These are phyloP conservation scores for Coelopa frigida DNA, from an alignment of 1,140 invertebrate genomes.

Conservation along the genomic window DNA sequence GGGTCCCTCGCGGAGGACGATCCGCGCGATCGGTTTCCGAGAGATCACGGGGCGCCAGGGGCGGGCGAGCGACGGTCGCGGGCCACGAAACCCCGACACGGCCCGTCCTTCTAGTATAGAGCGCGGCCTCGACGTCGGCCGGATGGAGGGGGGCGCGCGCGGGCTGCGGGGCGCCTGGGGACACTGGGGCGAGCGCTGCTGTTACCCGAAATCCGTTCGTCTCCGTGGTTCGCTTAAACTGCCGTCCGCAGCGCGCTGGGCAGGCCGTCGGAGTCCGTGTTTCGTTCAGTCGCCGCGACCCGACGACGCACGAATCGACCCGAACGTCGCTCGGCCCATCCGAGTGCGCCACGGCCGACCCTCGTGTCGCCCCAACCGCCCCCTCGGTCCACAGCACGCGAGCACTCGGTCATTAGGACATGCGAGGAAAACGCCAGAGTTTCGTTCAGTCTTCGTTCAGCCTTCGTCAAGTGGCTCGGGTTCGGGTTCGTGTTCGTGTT, in stretches of 20 bases:
- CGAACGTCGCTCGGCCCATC: constrained; percentile 1
- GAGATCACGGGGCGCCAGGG: constrained; percentile 9
- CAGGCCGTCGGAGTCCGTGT: constrained; percentile 34
- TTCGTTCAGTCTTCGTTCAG: constrained; percentile 4
- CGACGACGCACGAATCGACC: constrained; percentile 11
- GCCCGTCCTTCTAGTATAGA: constrained; percentile 19
- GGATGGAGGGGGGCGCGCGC: constrained; percentile 1
- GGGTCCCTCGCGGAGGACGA: too few relatives aligned
- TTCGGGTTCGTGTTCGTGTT: too few relatives aligned
- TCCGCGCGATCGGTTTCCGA: constrained; percentile 10
- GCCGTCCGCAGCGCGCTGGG: constrained; percentile 36
- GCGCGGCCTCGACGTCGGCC: constrained; percentile 4
- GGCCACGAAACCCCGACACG: constrained; percentile 13
- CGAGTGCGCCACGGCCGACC: constrained; percentile 4
- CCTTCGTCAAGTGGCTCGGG: background rate
- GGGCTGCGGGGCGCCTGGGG: background rate
- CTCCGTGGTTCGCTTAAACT: constrained; percentile 45
- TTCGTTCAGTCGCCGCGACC: constrained; percentile 26
- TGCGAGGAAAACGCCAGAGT: background rate
- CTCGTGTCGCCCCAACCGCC: background rate
- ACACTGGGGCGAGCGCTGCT: constrained; percentile 1
- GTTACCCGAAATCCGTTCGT: constrained; percentile 42
- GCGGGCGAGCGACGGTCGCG: background rate
- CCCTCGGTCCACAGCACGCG: background rate
- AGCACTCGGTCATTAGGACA: constrained; percentile 19